Conservation (phyloP, 2,113 vertebrate species). For the Polypterus senegalus region DNA sequence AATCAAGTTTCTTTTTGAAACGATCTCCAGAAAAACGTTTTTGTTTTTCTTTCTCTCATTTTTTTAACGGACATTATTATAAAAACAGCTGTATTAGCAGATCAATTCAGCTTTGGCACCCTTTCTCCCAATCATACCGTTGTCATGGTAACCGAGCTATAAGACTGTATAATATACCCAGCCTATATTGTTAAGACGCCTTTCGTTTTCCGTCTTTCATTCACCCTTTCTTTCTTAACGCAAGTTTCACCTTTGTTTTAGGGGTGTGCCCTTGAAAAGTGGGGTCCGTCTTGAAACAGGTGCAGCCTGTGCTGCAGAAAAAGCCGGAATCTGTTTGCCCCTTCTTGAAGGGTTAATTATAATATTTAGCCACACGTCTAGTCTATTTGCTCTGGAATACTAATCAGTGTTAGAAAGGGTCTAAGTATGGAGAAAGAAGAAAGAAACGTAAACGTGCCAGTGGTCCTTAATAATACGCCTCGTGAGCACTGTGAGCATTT, state of each 20-base stretch:
- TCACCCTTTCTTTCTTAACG: too few species aligned
- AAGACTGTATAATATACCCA: slow-evolving; percentile 67
- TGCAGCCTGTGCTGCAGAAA: slow-evolving; percentile 23
- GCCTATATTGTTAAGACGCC: too few species aligned
- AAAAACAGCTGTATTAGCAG: slow-evolving; percentile 52
- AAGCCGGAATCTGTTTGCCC: slow-evolving; percentile 15
- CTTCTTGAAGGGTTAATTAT: slow-evolving; percentile 40
- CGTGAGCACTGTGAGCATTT: slow-evolving; percentile 15
- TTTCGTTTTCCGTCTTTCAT: too few species aligned
- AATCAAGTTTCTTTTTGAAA: too few species aligned
- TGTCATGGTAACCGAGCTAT: slow-evolving; percentile 94
- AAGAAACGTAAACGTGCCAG: slow-evolving; percentile 13
- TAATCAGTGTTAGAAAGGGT: slow-evolving; percentile 3
- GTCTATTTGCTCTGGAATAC: slow-evolving; percentile 25
- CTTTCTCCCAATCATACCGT: slow-evolving; percentile 84
- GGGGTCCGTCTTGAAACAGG: slow-evolving; percentile 27
- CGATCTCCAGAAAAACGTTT: too few species aligned
- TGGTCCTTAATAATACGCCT: slow-evolving; percentile 12
- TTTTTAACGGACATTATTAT: too few species aligned
- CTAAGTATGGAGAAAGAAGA: slow-evolving; percentile 8
- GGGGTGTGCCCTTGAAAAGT: slow-evolving; percentile 18
- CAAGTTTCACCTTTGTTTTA: too few species aligned
- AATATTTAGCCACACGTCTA: slow-evolving; percentile 38
- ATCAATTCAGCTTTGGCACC: slow-evolving; percentile 61
- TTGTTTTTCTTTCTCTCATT: too few species aligned